phyloP scores from a whole-genome alignment of 2,888 invertebrate genomes.

The Amphimallon solstitiale region DNA sequence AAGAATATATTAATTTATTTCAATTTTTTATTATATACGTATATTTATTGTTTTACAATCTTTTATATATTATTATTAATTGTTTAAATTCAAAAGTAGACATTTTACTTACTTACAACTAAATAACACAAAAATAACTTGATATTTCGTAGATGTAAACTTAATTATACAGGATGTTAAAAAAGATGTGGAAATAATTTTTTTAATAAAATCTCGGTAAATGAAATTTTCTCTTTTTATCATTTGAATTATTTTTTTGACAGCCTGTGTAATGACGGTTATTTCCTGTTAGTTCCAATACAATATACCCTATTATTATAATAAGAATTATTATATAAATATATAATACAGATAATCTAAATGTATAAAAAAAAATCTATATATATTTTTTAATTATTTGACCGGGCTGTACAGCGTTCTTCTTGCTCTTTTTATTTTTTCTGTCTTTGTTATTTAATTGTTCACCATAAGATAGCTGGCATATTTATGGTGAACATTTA shows the following conservation, averaged over 20 bases:
- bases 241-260: slow-evolving; percentile 9
- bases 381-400: slow-evolving; percentile 47
- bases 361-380: slow-evolving; percentile 34
- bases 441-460: slow-evolving; percentile 29
- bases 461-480: slow-evolving; percentile 34
- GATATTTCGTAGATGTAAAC: slow-evolving; percentile 36
- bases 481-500: slow-evolving; percentile 35
- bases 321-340: too few relatives aligned
- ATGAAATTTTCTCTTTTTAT: neutral
- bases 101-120: neutral
- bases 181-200: slow-evolving; percentile 12
- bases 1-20: slow-evolving; percentile 30
- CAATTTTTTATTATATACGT: slow-evolving; percentile 12
- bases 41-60: slow-evolving; percentile 21
- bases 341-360: slow-evolving; percentile 17
- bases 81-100: neutral
- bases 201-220: neutral
- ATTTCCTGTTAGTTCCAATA: slow-evolving; percentile 27
- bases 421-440: neutral
- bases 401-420: slow-evolving; percentile 48
- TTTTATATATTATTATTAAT: neutral
- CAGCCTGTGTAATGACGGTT: slow-evolving; percentile 31
- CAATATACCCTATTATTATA: too few relatives aligned
- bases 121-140: slow-evolving; percentile 18
- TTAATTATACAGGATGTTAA: slow-evolving; percentile 35